Conservation (phyloP, 2,797 vertebrate genomes). For the Craterocephalus amniculus region DNA sequence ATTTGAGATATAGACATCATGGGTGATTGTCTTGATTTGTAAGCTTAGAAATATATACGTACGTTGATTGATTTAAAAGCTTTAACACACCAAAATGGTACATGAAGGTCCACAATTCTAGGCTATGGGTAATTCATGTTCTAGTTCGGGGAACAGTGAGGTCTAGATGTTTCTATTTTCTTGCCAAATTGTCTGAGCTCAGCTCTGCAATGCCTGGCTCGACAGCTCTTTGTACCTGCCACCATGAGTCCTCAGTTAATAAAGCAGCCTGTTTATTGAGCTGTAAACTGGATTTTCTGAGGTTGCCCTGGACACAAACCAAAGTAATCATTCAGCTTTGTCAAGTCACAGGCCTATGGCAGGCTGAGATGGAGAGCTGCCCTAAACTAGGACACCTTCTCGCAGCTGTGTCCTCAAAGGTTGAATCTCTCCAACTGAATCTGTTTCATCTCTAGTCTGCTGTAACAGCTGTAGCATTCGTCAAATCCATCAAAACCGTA, state of each 20-base stretch:
- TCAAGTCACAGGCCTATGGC: slow-evolving; percentile 36
- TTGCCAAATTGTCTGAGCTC: slow-evolving; percentile 46
- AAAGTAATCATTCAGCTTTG: slow-evolving; percentile 69
- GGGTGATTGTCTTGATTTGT: background rate
- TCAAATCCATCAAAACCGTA: slow-evolving; percentile 2
- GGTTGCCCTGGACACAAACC: slow-evolving; percentile 62
- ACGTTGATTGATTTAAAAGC: background rate
- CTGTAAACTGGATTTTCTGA: slow-evolving; percentile 68
- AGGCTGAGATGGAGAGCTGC: slow-evolving; percentile 38
- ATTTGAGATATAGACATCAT: slow-evolving; percentile 9
- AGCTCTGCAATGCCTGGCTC: slow-evolving; percentile 60
- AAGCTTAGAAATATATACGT: slow-evolving; percentile 15
- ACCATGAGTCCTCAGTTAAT: slow-evolving; percentile 64
- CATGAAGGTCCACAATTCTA: slow-evolving; percentile 12
- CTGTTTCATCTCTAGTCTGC: slow-evolving; percentile 5
- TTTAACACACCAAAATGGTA: slow-evolving; percentile 6
- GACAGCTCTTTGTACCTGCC: slow-evolving; percentile 57
- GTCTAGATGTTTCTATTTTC: slow-evolving; percentile 37
- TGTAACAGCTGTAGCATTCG: slow-evolving; percentile 9
- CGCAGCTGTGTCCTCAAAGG: slow-evolving; percentile 18
- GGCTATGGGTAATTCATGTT: slow-evolving; percentile 37
- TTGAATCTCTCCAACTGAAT: slow-evolving; percentile 1
- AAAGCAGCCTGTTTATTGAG: slow-evolving; percentile 69
- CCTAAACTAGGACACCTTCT: slow-evolving; percentile 29
- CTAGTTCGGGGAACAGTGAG: slow-evolving; percentile 5